These are phyloP conservation scores for Embidobia sp. DNA, from an alignment of 2,888 invertebrate genomes.

Conservation along the genomic window DNA sequence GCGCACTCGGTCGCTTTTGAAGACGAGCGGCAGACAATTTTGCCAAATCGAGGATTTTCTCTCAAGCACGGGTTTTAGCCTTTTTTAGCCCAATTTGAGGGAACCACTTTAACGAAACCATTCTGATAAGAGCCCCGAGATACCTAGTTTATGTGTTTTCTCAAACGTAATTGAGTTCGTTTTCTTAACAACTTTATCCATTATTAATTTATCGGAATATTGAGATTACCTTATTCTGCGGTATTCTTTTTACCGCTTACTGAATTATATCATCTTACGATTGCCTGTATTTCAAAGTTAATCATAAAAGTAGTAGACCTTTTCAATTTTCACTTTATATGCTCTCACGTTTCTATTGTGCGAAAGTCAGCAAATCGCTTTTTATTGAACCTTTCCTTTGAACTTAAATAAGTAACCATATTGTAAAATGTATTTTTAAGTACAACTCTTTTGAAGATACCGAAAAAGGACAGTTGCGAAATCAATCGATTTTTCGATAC, in stretches of 20 bases:
- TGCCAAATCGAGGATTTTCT: constrained; percentile 56
- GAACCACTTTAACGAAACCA: constrained; percentile 46
- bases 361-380: no score
- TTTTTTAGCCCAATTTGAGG: constrained; percentile 50
- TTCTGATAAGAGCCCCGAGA: constrained; percentile 51
- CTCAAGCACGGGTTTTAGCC: constrained; percentile 40
- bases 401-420: no score
- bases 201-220: constrained; percentile 11
- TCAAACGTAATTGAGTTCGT: constrained; percentile 34
- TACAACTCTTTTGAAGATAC: no score
- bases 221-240: constrained; percentile 2
- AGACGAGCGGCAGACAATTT: constrained; percentile 54
- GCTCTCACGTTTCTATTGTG: no score
- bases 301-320: no score
- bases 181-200: constrained; percentile 19
- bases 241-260: not conserved
- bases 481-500: no score
- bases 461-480: no score
- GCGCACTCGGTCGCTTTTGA: constrained; percentile 42
- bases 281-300: no score
- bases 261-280: not conserved
- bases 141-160: constrained; percentile 39
- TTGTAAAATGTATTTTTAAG: no score
- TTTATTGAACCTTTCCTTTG: no score
- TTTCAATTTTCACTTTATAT: no score